phyloP scores from a whole-genome alignment of 2,797 vertebrate genomes.

The Adrianichthys oophorus region DNA sequence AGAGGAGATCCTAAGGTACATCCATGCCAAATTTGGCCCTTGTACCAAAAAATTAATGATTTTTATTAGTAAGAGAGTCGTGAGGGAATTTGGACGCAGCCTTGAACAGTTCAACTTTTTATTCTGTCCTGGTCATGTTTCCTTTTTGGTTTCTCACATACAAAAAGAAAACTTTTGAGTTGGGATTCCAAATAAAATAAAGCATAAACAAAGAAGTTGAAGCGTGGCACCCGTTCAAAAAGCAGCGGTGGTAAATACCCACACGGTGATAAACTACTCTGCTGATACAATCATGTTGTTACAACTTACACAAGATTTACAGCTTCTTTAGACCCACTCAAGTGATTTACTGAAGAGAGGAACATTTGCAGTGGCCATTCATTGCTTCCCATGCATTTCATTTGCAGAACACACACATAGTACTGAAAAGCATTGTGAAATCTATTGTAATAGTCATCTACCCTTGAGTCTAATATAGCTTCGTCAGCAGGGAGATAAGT shows the following conservation, averaged over 20 bases:
- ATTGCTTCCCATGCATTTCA: slow-evolving; percentile 41
- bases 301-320: slow-evolving; percentile 34
- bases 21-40: too few species aligned
- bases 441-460: slow-evolving; percentile 63
- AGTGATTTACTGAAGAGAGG: slow-evolving; percentile 35
- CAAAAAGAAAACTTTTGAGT: slow-evolving; percentile 8
- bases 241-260: slow-evolving; percentile 1
- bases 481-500: slow-evolving; percentile 73
- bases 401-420: slow-evolving; percentile 31
- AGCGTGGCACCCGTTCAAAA: slow-evolving; percentile 5
- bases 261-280: not conserved
- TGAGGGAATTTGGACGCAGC: too few species aligned
- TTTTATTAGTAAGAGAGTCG: too few species aligned
- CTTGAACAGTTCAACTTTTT: too few species aligned
- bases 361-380: slow-evolving; percentile 16
- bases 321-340: slow-evolving; percentile 27
- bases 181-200: slow-evolving; percentile 1
- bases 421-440: slow-evolving; percentile 49
- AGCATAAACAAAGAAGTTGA: slow-evolving; percentile 1
- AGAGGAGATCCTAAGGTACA: too few species aligned
- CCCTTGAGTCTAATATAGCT: slow-evolving; percentile 59
- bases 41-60: too few species aligned
- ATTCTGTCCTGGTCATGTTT: not conserved
- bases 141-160: slow-evolving; percentile 1
- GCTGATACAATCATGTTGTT: slow-evolving; percentile 16